phyloP scores from a whole-genome alignment of 2,888 invertebrate genomes.

The Tenthredo livida region DNA sequence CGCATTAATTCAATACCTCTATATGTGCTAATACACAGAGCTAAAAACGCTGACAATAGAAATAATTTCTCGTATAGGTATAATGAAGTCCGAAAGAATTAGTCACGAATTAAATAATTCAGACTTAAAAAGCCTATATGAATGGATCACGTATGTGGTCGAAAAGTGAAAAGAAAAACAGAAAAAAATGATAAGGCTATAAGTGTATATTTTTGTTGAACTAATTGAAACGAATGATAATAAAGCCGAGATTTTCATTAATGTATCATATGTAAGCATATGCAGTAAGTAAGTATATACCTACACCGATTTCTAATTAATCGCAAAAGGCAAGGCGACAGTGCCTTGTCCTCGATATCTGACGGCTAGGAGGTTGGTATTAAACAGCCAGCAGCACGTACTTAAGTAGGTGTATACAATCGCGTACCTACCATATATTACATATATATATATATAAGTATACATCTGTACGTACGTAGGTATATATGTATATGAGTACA shows the following conservation, averaged over 20 bases:
- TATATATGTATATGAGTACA: too few species aligned
- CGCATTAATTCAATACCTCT: not conserved
- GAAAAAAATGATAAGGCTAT: not conserved
- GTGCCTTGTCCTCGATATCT: constrained; percentile 63
- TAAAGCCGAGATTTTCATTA: not conserved
- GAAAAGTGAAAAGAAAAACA: not conserved
- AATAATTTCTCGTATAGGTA: not conserved
- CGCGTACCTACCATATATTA: too few species aligned
- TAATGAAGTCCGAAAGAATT: not conserved
- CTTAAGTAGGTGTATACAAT: not conserved
- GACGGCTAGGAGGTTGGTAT: constrained; percentile 1
- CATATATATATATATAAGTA: too few species aligned
- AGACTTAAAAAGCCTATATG: too few species aligned
- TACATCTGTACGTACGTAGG: too few species aligned
- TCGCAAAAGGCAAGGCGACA: constrained; percentile 57
- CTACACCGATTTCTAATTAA: constrained; percentile 64
- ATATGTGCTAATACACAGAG: not conserved
- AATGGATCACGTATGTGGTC: not conserved
- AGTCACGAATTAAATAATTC: not conserved
- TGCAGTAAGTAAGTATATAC: not conserved
- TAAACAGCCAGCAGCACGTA: not conserved
- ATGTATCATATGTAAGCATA: not conserved
- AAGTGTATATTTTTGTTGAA: not conserved
- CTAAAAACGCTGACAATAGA: not conserved
- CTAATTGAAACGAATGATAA: not conserved